These are phyloP conservation scores for Psittacara wagleri DNA, from an alignment of 2,113 vertebrate genomes.

Conservation along the genomic window DNA sequence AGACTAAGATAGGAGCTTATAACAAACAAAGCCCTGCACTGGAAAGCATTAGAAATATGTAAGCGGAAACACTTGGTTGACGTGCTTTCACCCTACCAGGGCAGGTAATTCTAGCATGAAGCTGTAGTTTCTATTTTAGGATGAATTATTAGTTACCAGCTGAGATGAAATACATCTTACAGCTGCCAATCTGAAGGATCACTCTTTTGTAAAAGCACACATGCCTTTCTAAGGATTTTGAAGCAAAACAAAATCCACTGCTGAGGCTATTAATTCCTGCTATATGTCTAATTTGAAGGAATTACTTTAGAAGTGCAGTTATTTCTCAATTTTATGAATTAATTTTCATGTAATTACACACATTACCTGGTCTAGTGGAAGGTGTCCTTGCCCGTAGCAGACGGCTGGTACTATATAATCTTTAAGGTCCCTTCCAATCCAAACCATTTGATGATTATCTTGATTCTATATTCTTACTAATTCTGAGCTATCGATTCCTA, in stretches of 20 bases:
- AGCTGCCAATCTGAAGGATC: not conserved
- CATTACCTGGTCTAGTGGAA: not conserved
- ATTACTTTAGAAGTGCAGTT: not conserved
- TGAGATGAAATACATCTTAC: not conserved
- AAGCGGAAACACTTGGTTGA: not conserved
- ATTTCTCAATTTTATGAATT: not conserved
- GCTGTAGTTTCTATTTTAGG: not conserved
- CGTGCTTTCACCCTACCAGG: not conserved
- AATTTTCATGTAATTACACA: not conserved
- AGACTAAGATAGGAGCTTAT: not conserved
- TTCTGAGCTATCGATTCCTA: not conserved
- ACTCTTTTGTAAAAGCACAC: not conserved
- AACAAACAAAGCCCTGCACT: not conserved
- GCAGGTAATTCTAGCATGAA: not conserved
- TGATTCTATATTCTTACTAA: not conserved
- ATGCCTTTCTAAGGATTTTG: not conserved
- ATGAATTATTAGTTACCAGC: not conserved
- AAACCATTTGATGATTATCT: not conserved
- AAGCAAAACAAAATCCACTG: not conserved
- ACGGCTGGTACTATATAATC: not conserved
- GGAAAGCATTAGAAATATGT: not conserved
- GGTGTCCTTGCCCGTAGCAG: not conserved
- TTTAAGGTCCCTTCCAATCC: not conserved
- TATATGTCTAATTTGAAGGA: not conserved
- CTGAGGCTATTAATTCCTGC: not conserved